phyloP scores from a whole-genome alignment of 2,113 vertebrate genomes.

The Rhinoderma darwinii region DNA sequence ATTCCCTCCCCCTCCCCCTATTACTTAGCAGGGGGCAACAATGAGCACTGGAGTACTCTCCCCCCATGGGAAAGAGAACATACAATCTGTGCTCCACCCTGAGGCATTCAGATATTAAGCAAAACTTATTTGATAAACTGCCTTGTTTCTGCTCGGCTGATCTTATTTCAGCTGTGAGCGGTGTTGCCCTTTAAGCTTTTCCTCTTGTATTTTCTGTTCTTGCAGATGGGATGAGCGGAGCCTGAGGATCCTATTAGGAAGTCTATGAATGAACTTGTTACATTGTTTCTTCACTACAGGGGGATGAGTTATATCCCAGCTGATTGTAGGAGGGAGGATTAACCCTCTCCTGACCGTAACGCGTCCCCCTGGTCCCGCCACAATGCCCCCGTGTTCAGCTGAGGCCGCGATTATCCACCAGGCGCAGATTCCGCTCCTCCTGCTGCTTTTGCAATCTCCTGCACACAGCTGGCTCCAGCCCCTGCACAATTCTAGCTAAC shows the following conservation, averaged over 20 bases:
- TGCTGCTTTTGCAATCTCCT: conserved; percentile 45
- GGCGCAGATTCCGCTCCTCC: background rate
- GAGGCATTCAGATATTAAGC: background rate
- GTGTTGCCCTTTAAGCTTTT: background rate
- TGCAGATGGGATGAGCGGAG: too few species aligned
- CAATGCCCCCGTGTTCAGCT: conserved; percentile 5
- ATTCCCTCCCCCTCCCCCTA: too few species aligned
- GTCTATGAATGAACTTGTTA: conserved; percentile 2
- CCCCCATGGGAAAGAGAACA: too few species aligned
- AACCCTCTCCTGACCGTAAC: background rate
- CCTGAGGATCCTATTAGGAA: background rate
- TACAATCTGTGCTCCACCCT: background rate
- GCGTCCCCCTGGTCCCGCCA: background rate
- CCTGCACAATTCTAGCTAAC: background rate
- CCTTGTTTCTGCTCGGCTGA: background rate
- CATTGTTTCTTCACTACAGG: background rate
- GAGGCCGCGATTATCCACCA: background rate
- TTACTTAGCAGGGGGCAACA: too few species aligned
- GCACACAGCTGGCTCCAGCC: conserved; percentile 10
- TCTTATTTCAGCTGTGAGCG: background rate
- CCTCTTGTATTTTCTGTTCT: background rate
- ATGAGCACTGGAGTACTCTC: too few species aligned
- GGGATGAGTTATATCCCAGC: background rate
- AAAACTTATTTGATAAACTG: too few species aligned
- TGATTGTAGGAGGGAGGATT: background rate